phyloP scores from a whole-genome alignment of 2,888 invertebrate species.

The Oithona nana region DNA sequence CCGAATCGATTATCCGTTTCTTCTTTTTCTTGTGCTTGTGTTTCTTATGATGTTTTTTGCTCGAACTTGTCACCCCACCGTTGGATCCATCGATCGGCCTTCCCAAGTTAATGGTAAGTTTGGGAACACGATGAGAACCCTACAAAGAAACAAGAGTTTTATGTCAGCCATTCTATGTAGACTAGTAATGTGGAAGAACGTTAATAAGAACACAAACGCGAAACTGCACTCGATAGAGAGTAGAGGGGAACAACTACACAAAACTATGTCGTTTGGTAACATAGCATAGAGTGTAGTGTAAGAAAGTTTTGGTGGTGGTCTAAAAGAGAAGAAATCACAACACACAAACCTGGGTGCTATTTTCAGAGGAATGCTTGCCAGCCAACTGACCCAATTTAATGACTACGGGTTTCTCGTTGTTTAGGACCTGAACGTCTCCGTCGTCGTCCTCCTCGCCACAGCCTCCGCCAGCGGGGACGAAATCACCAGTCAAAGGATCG shows the following conservation, averaged over 20 bases:
- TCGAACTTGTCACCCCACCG: not conserved
- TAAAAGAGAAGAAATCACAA: not conserved
- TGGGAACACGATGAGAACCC: not conserved
- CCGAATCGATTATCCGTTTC: not conserved
- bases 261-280: too few species aligned
- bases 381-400: not conserved
- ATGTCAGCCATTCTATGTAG: not conserved
- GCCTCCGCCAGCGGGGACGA: not conserved
- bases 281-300: too few species aligned
- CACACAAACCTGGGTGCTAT: slow-evolving; percentile 4
- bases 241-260: too few species aligned
- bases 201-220: too few species aligned
- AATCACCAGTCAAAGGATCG: slow-evolving; percentile 1
- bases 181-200: too few species aligned
- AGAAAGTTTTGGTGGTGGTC: too few species aligned
- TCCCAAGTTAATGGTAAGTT: slow-evolving; percentile 9
- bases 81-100: not conserved
- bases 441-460: not conserved
- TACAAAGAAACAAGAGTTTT: not conserved
- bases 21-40: not conserved
- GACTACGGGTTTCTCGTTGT: not conserved
- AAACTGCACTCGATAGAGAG: too few species aligned
- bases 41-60: not conserved
- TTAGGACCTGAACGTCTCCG: not conserved
- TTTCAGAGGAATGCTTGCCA: not conserved